Evolutionary conservation across 2,797 vertebrate genomes (phyloP).

Genomic region (Pempheris klunzingeri): DNA sequence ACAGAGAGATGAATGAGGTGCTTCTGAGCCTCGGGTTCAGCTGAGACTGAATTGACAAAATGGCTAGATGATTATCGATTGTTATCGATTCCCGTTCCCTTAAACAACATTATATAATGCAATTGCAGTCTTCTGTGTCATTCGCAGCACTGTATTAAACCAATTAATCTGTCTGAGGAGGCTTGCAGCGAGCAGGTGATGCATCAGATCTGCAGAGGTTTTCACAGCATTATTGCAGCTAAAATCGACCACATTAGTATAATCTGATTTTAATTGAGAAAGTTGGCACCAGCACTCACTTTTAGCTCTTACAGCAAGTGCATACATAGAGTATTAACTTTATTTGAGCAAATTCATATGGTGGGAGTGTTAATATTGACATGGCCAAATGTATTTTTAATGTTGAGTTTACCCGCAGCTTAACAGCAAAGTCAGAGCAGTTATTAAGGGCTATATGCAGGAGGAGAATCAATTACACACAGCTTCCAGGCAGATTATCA

Average conservation of each 20-base stretch:
- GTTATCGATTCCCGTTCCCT: constrained; percentile 11
- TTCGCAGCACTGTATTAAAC: constrained; percentile 1
- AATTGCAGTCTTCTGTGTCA: constrained; percentile 14
- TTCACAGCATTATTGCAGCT: constrained; percentile 7
- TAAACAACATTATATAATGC: constrained; percentile 12
- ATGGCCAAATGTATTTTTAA: constrained; percentile 49
- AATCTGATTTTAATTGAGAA: constrained; percentile 37
- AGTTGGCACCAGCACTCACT: not conserved
- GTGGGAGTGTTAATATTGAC: constrained; percentile 54
- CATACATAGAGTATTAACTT: constrained; percentile 1
- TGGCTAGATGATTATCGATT: not conserved
- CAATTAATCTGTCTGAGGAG: constrained; percentile 8
- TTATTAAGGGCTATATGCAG: constrained; percentile 54
- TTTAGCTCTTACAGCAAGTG: constrained; percentile 6
- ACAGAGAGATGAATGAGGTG: not conserved
- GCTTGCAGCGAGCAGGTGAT: constrained; percentile 8
- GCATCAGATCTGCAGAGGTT: constrained; percentile 7
- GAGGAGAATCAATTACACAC: constrained; percentile 62
- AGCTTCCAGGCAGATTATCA: constrained; percentile 61
- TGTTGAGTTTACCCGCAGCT: constrained; percentile 58
- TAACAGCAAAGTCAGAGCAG: constrained; percentile 47
- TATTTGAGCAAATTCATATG: constrained; percentile 12
- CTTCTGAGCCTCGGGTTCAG: not conserved
- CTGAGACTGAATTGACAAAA: not conserved
- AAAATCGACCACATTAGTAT: constrained; percentile 24